phyloP scores from a whole-genome alignment of 2,113 vertebrate genomes.

The Spermophilus dauricus region DNA sequence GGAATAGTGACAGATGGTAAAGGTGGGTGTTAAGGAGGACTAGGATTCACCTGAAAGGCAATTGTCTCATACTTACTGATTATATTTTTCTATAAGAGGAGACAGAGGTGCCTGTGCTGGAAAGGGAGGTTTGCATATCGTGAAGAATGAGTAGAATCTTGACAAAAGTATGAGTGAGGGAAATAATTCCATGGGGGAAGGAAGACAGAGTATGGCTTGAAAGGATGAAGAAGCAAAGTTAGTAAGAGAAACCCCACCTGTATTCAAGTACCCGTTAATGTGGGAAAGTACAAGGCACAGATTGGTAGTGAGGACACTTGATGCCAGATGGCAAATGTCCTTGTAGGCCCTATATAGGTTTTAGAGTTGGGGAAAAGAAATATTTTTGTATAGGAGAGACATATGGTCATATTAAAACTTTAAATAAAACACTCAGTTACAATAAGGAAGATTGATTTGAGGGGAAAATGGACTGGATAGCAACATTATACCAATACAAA shows the following conservation, averaged over 20 bases:
- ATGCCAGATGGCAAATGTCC: not conserved
- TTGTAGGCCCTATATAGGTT: not conserved
- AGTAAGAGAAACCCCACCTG: not conserved
- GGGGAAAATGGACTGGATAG: not conserved
- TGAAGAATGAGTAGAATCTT: not conserved
- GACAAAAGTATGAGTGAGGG: not conserved
- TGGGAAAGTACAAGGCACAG: not conserved
- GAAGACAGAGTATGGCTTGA: not conserved
- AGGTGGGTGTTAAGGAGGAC: not conserved
- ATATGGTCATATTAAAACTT: not conserved
- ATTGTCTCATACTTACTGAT: not conserved
- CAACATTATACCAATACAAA: not conserved
- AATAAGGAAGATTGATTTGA: not conserved
- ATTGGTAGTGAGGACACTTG: not conserved
- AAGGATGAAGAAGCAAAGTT: not conserved
- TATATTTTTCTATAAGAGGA: not conserved
- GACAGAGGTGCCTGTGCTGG: not conserved
- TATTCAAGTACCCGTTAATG: not conserved
- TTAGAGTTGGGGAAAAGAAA: not conserved
- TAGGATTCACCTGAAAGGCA: not conserved
- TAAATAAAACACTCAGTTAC: not conserved
- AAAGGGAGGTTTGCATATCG: not conserved
- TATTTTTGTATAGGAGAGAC: not conserved
- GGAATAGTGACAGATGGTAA: not conserved
- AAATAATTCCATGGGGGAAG: not conserved